Evolutionary conservation across 1,140 invertebrate genomes (phyloP).

Genomic region (Aethina tumida): DNA sequence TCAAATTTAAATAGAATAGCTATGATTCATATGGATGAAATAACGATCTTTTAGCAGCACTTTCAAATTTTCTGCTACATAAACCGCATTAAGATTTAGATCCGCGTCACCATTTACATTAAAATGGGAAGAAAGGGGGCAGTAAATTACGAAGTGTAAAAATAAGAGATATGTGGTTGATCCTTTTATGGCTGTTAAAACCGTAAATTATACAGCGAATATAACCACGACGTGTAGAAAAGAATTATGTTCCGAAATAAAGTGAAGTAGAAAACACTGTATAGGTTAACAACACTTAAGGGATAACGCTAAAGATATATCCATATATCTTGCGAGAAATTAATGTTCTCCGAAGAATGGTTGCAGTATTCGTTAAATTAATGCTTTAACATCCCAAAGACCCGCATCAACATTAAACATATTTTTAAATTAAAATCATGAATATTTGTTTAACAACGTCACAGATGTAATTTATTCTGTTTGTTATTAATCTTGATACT

Average conservation of each 20-base stretch:
- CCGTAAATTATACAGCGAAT: constrained; percentile 25
- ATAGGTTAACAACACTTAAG: constrained; percentile 7
- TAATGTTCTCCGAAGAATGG: too few relatives aligned
- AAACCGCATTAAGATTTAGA: constrained; percentile 29
- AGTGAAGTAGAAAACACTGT: constrained; percentile 8
- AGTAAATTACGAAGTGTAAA: constrained; percentile 31
- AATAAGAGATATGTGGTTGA: constrained; percentile 33
- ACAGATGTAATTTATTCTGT: too few relatives aligned
- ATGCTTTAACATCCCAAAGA: too few relatives aligned
- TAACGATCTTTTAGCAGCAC: constrained; percentile 20
- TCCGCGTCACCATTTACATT: constrained; percentile 16
- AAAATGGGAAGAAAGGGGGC: constrained; percentile 17
- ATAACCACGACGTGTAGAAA: constrained; percentile 12
- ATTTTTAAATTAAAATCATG: too few relatives aligned
- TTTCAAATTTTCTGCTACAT: constrained; percentile 31
- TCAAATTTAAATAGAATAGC: too few relatives aligned
- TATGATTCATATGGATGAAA: constrained; percentile 23
- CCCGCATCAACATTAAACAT: too few relatives aligned
- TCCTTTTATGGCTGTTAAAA: constrained; percentile 29
- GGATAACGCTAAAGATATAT: constrained; percentile 3
- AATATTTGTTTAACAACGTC: too few relatives aligned
- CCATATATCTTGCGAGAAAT: too few relatives aligned
- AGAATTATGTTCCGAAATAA: constrained; percentile 12
- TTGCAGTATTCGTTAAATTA: too few relatives aligned
- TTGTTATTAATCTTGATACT: too few relatives aligned